Evolutionary conservation across 2,888 invertebrate genomes (phyloP).

Genomic region (Euphydryas editha): DNA sequence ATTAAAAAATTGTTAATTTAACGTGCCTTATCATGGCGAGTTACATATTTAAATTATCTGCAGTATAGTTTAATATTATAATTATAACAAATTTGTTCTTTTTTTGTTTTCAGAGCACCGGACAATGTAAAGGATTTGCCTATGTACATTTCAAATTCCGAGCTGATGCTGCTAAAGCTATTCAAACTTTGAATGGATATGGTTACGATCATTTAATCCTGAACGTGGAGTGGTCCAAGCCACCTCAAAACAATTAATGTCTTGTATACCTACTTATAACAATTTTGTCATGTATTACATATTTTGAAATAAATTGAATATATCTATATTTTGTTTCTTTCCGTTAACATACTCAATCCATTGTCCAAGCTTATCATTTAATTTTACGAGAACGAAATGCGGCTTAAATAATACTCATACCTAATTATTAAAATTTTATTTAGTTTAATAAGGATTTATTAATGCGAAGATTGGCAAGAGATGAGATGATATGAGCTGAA

Average conservation of each 20-base stretch:
- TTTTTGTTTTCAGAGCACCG: conserved; percentile 84
- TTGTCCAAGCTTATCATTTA: not conserved
- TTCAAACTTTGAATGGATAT: conserved; percentile 93
- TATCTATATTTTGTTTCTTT: conserved; percentile 2
- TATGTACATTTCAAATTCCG: conserved; percentile 98
- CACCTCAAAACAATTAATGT: conserved; percentile 81
- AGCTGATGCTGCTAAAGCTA: conserved; percentile 96
- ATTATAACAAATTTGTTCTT: not conserved
- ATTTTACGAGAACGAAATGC: no score
- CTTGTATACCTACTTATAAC: conserved; percentile 9
- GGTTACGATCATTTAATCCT: conserved; percentile 99
- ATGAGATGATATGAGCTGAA: no score
- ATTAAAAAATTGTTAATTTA: no score
- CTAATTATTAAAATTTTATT: no score
- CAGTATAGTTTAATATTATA: not conserved
- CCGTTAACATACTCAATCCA: not conserved
- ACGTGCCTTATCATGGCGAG: no score
- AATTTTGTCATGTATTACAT: conserved; percentile 14
- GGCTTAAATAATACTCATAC: no score
- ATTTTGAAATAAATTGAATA: conserved; percentile 28
- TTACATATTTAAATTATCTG: not conserved
- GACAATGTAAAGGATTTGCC: conserved; percentile 97
- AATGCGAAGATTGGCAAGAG: no score
- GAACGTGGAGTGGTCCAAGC: conserved; percentile 99
- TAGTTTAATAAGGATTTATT: no score